These are phyloP conservation scores for Hippocampus abdominalis DNA, from an alignment of 2,113 vertebrate species.

Conservation along the genomic window DNA sequence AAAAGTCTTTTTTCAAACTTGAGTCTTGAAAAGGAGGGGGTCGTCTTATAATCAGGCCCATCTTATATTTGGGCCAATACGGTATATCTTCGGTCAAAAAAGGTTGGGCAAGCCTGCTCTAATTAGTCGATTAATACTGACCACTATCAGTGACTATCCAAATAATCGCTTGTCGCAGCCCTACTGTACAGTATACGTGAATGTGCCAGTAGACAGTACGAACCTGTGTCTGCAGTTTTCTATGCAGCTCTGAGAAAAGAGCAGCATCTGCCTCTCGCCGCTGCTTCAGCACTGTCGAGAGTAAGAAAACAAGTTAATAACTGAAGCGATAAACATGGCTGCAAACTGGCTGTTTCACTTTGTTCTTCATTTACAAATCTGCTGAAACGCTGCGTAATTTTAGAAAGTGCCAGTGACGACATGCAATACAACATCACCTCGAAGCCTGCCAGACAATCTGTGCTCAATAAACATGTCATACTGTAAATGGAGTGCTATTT, in stretches of 20 bases:
- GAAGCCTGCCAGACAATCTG: neutral
- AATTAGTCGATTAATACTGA: too few relatives aligned
- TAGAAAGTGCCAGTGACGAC: neutral
- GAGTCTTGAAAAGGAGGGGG: too few relatives aligned
- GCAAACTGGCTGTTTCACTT: neutral
- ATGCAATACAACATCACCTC: neutral
- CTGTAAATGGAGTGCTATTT: conserved; percentile 34
- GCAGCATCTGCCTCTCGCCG: conserved; percentile 89
- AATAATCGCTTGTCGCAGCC: too few relatives aligned
- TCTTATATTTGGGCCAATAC: too few relatives aligned
- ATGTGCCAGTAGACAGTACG: neutral
- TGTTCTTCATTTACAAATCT: neutral
- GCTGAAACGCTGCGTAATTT: neutral
- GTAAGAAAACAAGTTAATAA: neutral
- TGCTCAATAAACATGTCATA: conserved; percentile 7
- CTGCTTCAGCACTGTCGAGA: conserved; percentile 83
- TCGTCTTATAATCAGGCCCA: too few relatives aligned
- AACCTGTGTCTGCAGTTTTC: conserved; percentile 95
- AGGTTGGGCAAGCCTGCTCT: too few relatives aligned
- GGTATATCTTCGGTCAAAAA: too few relatives aligned
- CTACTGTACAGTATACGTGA: too few relatives aligned
- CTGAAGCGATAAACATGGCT: neutral
- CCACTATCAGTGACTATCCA: too few relatives aligned
- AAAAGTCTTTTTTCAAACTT: too few relatives aligned
- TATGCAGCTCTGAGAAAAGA: conserved; percentile 91